phyloP scores from a whole-genome alignment of 2,888 invertebrate genomes.

The Adelphocoris suturalis region DNA sequence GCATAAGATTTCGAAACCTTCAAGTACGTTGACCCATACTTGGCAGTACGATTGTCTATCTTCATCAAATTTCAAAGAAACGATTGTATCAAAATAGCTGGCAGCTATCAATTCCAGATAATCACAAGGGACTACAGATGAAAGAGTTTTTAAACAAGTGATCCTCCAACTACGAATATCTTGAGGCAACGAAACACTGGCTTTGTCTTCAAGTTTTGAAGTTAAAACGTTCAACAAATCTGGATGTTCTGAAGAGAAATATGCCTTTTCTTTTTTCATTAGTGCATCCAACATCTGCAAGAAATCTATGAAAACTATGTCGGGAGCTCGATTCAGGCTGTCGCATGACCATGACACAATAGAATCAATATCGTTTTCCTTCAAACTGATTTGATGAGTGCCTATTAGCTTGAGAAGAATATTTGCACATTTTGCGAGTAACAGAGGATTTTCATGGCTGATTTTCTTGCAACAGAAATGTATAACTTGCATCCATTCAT shows the following conservation, averaged over 20 bases:
- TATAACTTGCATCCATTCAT: slow-evolving; percentile 34
- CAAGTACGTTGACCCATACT: slow-evolving; percentile 53
- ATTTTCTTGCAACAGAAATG: slow-evolving; percentile 20
- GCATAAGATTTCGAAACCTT: slow-evolving; percentile 57
- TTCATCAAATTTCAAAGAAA: slow-evolving; percentile 13
- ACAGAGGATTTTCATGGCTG: slow-evolving; percentile 24
- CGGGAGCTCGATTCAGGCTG: slow-evolving; percentile 75
- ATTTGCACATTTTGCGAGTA: slow-evolving; percentile 61
- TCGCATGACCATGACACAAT: slow-evolving; percentile 50
- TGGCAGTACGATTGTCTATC: slow-evolving; percentile 41
- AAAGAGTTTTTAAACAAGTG: slow-evolving; percentile 71
- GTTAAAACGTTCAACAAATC: slow-evolving; percentile 44
- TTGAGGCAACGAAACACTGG: slow-evolving; percentile 69
- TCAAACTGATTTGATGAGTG: slow-evolving; percentile 44
- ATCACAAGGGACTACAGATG: background rate
- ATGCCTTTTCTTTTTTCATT: slow-evolving; percentile 76
- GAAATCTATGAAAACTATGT: slow-evolving; percentile 77
- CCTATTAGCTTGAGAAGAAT: slow-evolving; percentile 29
- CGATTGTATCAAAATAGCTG: slow-evolving; percentile 45
- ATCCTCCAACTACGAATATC: slow-evolving; percentile 72
- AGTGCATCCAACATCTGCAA: slow-evolving; percentile 78
- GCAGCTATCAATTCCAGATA: slow-evolving; percentile 36
- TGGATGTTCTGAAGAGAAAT: slow-evolving; percentile 46
- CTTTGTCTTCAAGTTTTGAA: slow-evolving; percentile 69
- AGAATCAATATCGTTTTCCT: slow-evolving; percentile 25